phyloP scores from a whole-genome alignment of 2,113 vertebrate genomes.

The Notarius lentiginosus region DNA sequence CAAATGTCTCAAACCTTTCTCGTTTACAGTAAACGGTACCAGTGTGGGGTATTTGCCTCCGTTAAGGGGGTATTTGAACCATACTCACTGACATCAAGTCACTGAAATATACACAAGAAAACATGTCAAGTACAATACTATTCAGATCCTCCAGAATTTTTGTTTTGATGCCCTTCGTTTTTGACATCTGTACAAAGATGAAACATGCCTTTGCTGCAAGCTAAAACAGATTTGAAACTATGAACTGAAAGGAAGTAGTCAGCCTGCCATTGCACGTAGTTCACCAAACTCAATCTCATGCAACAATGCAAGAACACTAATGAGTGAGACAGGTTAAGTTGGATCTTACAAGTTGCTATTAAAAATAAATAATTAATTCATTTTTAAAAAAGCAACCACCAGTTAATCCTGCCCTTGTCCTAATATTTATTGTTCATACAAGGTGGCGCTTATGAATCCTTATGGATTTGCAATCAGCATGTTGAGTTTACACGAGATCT shows the following conservation, averaged over 20 bases:
- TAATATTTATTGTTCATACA: not conserved
- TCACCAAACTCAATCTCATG: not conserved
- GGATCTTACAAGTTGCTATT: not conserved
- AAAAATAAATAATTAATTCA: not conserved
- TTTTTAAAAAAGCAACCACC: no score
- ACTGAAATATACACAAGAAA: not conserved
- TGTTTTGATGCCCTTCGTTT: conserved; percentile 3
- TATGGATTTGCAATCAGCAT: not conserved
- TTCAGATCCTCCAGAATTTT: not conserved
- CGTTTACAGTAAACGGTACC: conserved; percentile 71
- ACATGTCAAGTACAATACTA: not conserved
- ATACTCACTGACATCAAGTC: conserved; percentile 1
- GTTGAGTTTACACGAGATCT: not conserved
- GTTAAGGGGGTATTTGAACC: conserved; percentile 32
- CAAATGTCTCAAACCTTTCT: conserved; percentile 52
- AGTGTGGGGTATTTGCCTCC: conserved; percentile 22
- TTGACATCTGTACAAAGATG: not conserved
- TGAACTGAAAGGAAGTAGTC: not conserved
- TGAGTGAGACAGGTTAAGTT: not conserved
- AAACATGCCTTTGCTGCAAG: not conserved
- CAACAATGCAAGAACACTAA: not conserved
- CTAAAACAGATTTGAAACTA: conserved; percentile 21
- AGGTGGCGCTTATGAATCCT: not conserved
- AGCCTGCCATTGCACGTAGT: not conserved
- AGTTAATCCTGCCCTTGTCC: not conserved